Base-by-base conservation (phyloP, 2,113 vertebrate species). In the Chaetops frenatus region DNA sequence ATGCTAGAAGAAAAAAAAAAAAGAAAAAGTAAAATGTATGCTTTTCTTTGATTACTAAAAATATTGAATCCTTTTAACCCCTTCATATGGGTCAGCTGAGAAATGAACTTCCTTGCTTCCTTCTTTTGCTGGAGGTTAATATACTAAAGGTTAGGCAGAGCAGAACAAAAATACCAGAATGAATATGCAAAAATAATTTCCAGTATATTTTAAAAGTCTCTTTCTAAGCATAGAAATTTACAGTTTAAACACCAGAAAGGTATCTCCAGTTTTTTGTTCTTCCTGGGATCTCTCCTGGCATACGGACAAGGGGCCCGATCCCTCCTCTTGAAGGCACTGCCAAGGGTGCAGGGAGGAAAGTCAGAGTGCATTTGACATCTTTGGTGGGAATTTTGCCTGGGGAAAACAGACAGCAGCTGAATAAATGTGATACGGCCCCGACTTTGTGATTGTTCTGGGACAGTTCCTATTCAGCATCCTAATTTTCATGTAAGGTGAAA, bases 21-120 rank as follows among this genome's bases (percentile, higher is more conserved):
- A 56, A 21, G 69, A 66, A 97, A 97, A 90, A 94, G 92, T 80
- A 97, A 97, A 96, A 97, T 96, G 54, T 88, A 50, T 47, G 88
- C 84, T 91, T 92, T 96, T 96, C 96, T 91, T 84, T 94, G 76
- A 94, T 96, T 96, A 90, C 92, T 96, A 91, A 97, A 97, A 91
- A 96, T 92, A 92, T 91, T 86, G 74, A 96, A 95, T 95, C 87
- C 94, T 95, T 97, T 97, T 96, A 94, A 94, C 84, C 78, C 94
- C 69, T 88, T 95, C 94, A 86, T 93, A 87, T 25, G 69, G 83
- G 91, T 86, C 88, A 91, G 90, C 61, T 84, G 72, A 96, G 81
- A 95, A 97, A 96, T 92, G 64, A 97, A 93, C 92, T 94, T 95
- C 80, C 71, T 91, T 91, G 86, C 72, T 83, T 95, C 70, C 50